Conservation (phyloP, 1,140 invertebrate species). For the Anthonomus grandis region DNA sequence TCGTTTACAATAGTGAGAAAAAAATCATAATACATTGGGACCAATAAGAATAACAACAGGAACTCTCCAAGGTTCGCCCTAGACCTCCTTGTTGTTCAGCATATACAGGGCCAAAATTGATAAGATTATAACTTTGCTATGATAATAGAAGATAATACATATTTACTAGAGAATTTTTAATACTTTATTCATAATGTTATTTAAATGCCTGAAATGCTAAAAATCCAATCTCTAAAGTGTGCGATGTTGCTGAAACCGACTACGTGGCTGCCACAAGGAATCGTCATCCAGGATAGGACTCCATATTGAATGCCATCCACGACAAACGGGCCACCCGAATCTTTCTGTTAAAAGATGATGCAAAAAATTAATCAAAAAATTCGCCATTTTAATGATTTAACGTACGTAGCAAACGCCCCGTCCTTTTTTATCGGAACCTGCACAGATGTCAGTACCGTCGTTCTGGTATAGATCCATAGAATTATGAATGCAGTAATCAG, state of each 20-base stretch:
- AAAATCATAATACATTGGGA: no score
- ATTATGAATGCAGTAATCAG: background rate
- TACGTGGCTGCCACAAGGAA: background rate
- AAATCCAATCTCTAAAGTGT: slow-evolving; percentile 2
- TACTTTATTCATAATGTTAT: no score
- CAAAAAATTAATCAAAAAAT: background rate
- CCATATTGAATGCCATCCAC: slow-evolving; percentile 1
- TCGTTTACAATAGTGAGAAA: no score
- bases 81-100: no score
- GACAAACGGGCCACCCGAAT: background rate
- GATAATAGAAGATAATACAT: no score
- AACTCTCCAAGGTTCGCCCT: no score
- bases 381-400: background rate
- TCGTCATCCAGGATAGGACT: background rate
- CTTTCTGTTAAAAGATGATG: slow-evolving; percentile 1
- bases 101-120: no score
- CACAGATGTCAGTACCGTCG: background rate
- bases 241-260: background rate
- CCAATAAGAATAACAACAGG: no score
- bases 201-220: background rate
- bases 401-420: background rate
- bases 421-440: background rate
- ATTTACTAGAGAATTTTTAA: no score
- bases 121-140: no score
- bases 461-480: background rate